These are phyloP conservation scores for Balearica regulorum DNA, from an alignment of 2,797 vertebrate species.

Conservation along the genomic window DNA sequence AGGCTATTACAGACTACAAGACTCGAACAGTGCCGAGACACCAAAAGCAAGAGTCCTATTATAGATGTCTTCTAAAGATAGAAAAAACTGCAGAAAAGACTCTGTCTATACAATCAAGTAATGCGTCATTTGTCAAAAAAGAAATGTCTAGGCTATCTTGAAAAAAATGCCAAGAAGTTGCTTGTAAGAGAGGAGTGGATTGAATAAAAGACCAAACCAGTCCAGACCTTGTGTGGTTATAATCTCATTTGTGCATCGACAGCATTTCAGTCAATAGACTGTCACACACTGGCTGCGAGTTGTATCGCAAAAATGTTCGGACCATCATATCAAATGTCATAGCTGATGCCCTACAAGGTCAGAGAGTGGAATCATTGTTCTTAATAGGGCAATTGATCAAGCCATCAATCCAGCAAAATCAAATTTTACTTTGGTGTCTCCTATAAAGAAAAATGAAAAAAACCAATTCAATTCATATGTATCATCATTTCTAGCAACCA, in stretches of 20 bases:
- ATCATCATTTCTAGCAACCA: background rate
- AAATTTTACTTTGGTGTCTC: conserved; percentile 26
- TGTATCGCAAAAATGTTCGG: conserved; percentile 35
- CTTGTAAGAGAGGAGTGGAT: background rate
- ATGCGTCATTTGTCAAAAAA: background rate
- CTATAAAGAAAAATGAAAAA: background rate
- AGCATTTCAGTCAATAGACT: conserved; percentile 53
- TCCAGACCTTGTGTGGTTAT: conserved; percentile 29
- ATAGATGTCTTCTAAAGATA: background rate
- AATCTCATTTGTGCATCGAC: conserved; percentile 59
- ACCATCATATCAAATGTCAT: conserved; percentile 22
- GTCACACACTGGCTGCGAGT: conserved; percentile 4
- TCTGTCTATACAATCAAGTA: background rate
- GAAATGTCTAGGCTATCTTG: background rate
- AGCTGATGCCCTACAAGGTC: conserved; percentile 41
- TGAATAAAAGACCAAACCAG: conserved; percentile 55
- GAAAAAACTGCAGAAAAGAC: background rate
- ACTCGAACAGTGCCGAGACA: background rate
- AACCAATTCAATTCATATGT: background rate
- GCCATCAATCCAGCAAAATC: conserved; percentile 48
- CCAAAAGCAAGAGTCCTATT: background rate
- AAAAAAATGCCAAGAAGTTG: background rate
- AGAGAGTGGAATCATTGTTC: conserved; percentile 11
- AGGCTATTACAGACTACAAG: background rate
- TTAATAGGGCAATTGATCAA: conserved; percentile 59